These are phyloP conservation scores for Apoda limacodes DNA, from an alignment of 2,888 invertebrate genomes.

Conservation along the genomic window DNA sequence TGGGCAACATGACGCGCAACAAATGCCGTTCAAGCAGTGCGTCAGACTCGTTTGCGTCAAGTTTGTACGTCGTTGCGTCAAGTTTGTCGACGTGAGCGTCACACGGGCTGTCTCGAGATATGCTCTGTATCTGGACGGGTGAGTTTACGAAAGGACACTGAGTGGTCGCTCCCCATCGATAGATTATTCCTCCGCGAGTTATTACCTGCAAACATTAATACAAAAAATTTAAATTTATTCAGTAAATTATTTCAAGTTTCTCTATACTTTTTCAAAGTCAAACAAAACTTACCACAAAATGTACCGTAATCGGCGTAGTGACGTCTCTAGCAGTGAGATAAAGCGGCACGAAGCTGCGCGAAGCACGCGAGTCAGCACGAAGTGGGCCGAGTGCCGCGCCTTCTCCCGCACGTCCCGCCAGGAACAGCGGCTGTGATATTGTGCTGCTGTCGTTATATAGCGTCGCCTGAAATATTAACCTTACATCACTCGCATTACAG, in stretches of 20 bases:
- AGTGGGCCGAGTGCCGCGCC: slow-evolving; percentile 40
- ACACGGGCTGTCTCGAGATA: slow-evolving; percentile 35
- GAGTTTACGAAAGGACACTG: slow-evolving; percentile 46
- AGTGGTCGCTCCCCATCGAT: slow-evolving; percentile 60
- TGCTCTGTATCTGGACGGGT: slow-evolving; percentile 31
- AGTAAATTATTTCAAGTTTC: neutral
- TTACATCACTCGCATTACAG: too few species aligned
- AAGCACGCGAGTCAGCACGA: slow-evolving; percentile 26
- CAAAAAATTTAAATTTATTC: neutral
- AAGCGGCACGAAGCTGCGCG: slow-evolving; percentile 41
- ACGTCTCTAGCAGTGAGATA: slow-evolving; percentile 36
- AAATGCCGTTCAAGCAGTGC: slow-evolving; percentile 37
- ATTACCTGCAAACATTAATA: slow-evolving; percentile 41
- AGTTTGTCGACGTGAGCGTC: slow-evolving; percentile 6
- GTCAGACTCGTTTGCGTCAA: slow-evolving; percentile 24
- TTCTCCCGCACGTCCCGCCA: slow-evolving; percentile 23
- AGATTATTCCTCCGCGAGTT: slow-evolving; percentile 54
- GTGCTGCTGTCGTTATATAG: slow-evolving; percentile 32
- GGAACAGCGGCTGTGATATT: slow-evolving; percentile 22
- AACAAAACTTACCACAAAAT: slow-evolving; percentile 42
- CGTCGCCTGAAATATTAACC: slow-evolving; percentile 29
- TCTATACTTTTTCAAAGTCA: neutral
- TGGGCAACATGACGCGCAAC: slow-evolving; percentile 45
- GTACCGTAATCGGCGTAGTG: slow-evolving; percentile 41
- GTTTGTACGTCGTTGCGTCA: slow-evolving; percentile 8